Evolutionary conservation across 2,888 invertebrate species (phyloP), one percentile per base, ranked within the genome.

Genomic region (Plagodis pulveraria): DNA sequence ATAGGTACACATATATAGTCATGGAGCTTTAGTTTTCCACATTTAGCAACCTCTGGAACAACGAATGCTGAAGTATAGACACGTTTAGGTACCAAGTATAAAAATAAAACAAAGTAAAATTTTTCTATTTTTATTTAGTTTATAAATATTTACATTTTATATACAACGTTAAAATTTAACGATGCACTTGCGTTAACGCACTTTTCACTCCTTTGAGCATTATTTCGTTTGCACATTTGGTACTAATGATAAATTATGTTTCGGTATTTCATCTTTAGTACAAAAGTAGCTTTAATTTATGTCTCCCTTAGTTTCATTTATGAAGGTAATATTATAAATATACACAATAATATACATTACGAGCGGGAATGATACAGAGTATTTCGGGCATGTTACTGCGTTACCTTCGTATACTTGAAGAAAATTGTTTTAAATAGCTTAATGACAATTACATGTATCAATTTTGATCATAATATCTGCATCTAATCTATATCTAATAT

Each of bases 91-190:
- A 36, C 36, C 7, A 41, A 41, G 11, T 12, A 12, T 11, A 44
- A 5, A 6, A 49, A 52, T 40, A 22, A 58, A 40, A 48, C 43
- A 35, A 7, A 35, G 6, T 47, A 55, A 56, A 22, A 63, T 34
- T 70, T 70, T 68, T 52, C 66, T 65, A 86, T 89, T 90, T 90
- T 90, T 90, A 87, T 88, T 83, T 77, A 84, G 81, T 89, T 89
- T 86, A 82, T 83, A 78, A 45, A 64, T 87, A 88, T 89, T 87
- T 91, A 91, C 91, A 91, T 86, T 86, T 88, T 91, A 91, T 91
- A 84, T 91, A 91, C 91, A 91, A 86, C 71, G 71, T 87, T 84
- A 75, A 72, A 69, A 81, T 83, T 82, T 81, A 82, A 78, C 81
- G 82, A 73, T 73, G 78, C 84, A 80, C 82, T 67, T 76, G 71